A percentile compares a stretch with the other conserved stretches of the same genome.
phyloP scores from a whole-genome alignment of 2,888 invertebrate genomes.

The Sturmia bella region DNA sequence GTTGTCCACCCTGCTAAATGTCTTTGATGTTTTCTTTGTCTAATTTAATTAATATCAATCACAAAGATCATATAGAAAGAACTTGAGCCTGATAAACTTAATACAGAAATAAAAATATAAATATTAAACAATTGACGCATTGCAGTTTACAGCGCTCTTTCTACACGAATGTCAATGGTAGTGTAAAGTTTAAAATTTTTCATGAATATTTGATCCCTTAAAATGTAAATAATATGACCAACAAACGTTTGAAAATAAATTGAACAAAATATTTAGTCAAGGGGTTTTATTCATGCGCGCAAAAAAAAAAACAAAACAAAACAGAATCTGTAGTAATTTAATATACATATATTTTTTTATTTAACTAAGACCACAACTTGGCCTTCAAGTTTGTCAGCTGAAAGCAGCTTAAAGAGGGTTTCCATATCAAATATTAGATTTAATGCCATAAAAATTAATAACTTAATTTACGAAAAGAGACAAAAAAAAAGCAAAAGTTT shows the following conservation, averaged over 20 bases:
- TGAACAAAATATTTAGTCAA: neutral
- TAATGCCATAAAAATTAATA: slow-evolving; percentile 11
- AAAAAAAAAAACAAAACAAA: neutral
- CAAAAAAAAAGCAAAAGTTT: no score
- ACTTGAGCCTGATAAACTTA: no score
- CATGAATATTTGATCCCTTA: neutral
- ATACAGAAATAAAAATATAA: no score
- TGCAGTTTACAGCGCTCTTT: no score
- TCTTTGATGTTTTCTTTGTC: no score
- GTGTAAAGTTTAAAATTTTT: neutral
- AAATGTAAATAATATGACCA: neutral
- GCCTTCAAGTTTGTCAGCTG: slow-evolving; percentile 5
- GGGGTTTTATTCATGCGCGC: neutral
- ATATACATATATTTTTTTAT: neutral
- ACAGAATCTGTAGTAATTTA: no score
- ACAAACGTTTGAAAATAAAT: no score
- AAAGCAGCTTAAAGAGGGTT: slow-evolving; percentile 10
- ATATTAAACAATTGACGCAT: slow-evolving; percentile 26
- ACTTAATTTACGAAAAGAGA: slow-evolving; percentile 12
- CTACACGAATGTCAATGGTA: slow-evolving; percentile 34
- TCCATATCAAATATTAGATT: slow-evolving; percentile 42
- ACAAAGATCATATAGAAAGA: no score
- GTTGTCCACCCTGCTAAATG: no score
- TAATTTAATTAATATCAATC: no score
- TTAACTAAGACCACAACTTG: slow-evolving; percentile 5